Evolutionary conservation across 2,888 invertebrate genomes (phyloP), one percentile per base, ranked within the genome.

Genomic region (Sceliomorpha sp.): DNA sequence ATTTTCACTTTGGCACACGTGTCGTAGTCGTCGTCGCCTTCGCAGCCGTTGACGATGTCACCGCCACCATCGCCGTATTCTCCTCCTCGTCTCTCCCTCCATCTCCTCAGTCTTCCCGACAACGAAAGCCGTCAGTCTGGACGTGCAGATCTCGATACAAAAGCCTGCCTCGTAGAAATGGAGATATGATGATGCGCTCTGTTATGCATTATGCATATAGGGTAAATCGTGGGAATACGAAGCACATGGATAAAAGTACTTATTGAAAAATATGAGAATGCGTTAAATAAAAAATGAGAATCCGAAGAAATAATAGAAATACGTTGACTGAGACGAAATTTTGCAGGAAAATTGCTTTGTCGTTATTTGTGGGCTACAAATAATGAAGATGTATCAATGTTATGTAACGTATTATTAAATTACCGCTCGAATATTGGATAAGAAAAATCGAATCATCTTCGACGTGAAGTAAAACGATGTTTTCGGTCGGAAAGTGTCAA

Each of bases 1-100:
- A 84, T 88, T 88, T 87, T 88, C 88, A 86, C 88, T 88, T 88
- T 87, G 82, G 83, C 87, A 81, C 88, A 88, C 83, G 82, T 88
- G 88, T 83, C 80, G 84, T 83, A 80, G 77, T 79, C 78, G 78
- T 80, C 79, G 77, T 78, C 81, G 74, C 78, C 70, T 81, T 80
- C 66, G 74, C 78, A 80, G 78, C 77, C 75, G 72, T 76, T 58
- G 60, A 40, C 60, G 32, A 56, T 72, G 56, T 70, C 69, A 47
- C 53, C 64, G 48, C 63, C 59, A 42, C 39, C 26, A 32, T 14
- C 13, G 39, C 60, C 45, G 53, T 63, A 59, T 63, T 59, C 69
- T 69, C 63, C 50, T 48, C 48, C 56, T 32, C 55, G 20, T 58
- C 56, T 59, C 44, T 48, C 55, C 47, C 36, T 36, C 63, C 39